Evolutionary conservation across 2,888 invertebrate species (phyloP).

Genomic region (Pandemis corylana): DNA sequence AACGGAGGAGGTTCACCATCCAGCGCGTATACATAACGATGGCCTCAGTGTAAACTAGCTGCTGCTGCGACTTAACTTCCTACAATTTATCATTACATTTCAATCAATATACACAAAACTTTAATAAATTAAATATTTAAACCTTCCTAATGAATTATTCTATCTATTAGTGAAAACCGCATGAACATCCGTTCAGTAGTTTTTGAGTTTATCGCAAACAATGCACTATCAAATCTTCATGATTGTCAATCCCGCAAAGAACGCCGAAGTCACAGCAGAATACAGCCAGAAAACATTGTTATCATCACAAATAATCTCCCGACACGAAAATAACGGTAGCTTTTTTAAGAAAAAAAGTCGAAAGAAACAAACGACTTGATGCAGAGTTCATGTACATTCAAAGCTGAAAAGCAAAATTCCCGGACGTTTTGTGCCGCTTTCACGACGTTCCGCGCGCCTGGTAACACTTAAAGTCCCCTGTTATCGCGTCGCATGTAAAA

Average conservation of each 20-base stretch:
- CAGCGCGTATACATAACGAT: too few species aligned
- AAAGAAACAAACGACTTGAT: neutral
- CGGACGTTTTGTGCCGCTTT: neutral
- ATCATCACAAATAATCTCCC: neutral
- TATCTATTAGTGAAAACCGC: too few species aligned
- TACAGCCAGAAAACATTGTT: neutral
- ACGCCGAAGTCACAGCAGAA: neutral
- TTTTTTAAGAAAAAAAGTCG: too few species aligned
- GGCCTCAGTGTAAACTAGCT: too few species aligned
- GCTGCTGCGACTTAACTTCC: too few species aligned
- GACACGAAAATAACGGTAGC: neutral
- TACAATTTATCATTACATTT: too few species aligned
- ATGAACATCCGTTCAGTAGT: too few species aligned
- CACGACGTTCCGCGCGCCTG: neutral
- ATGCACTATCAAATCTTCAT: neutral
- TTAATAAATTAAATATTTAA: too few species aligned
- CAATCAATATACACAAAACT: too few species aligned
- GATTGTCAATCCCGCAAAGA: neutral
- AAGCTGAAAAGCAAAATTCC: neutral
- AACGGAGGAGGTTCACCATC: too few species aligned
- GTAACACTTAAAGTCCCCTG: neutral
- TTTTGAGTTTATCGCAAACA: too few species aligned
- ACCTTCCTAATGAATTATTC: too few species aligned
- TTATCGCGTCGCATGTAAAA: neutral
- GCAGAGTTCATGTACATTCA: neutral